Conservation (phyloP, 2,797 vertebrate species). For the Eutrigla gurnardus region DNA sequence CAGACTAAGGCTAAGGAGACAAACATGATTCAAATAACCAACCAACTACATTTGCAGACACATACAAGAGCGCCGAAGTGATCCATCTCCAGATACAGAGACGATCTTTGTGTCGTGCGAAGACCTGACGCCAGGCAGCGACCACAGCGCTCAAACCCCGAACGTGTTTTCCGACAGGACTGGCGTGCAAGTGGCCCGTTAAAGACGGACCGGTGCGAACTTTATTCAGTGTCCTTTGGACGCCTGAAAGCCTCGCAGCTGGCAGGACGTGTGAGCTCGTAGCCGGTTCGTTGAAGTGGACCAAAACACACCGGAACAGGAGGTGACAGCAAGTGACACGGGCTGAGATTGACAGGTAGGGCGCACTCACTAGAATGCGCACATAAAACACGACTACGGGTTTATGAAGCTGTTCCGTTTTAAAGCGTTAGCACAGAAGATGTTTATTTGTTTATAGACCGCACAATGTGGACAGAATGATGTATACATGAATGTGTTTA, state of each 20-base stretch:
- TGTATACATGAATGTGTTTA: too few relatives aligned
- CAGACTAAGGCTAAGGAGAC: not conserved
- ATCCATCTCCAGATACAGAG: accelerated
- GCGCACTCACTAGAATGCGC: not conserved
- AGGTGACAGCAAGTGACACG: slow-evolving; percentile 59
- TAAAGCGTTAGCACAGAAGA: not conserved
- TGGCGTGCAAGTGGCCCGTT: not conserved
- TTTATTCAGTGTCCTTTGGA: not conserved
- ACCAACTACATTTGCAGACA: not conserved
- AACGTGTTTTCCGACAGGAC: slow-evolving; percentile 3
- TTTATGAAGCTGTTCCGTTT: not conserved
- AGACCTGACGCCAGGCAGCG: slow-evolving; percentile 63
- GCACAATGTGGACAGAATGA: too few relatives aligned
- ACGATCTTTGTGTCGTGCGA: slow-evolving; percentile 65
- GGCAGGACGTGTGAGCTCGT: slow-evolving; percentile 11
- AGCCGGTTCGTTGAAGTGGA: slow-evolving; percentile 18
- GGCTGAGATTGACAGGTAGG: slow-evolving; percentile 71
- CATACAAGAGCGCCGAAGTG: slow-evolving; percentile 18
- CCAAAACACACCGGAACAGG: slow-evolving; percentile 41
- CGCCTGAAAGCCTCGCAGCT: not conserved
- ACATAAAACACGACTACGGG: not conserved
- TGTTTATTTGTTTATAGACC: not conserved
- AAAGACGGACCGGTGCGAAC: not conserved
- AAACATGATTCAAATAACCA: not conserved
- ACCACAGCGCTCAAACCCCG: slow-evolving; percentile 29